A percentile compares a stretch with the other conserved stretches of the same genome.
phyloP scores from a whole-genome alignment of 2,888 invertebrate genomes.

The Drosophila tripunctata region DNA sequence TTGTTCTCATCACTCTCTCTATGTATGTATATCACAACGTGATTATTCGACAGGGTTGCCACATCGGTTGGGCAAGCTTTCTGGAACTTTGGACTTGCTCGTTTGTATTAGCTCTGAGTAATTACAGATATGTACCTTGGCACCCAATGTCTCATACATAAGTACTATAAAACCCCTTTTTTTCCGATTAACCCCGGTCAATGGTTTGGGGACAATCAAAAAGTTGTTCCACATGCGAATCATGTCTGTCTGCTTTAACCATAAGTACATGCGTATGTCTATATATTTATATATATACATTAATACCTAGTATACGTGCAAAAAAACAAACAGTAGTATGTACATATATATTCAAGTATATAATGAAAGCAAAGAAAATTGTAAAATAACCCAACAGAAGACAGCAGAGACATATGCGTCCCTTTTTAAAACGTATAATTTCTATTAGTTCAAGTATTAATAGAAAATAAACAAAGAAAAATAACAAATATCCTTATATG shows the following conservation, averaged over 20 bases:
- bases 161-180: slow-evolving; percentile 16
- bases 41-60: slow-evolving; percentile 47
- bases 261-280: background rate
- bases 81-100: slow-evolving; percentile 54
- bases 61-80: slow-evolving; percentile 20
- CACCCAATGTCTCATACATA: slow-evolving; percentile 13
- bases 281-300: slow-evolving; percentile 2
- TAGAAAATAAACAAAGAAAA: background rate
- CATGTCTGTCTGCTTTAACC: slow-evolving; percentile 4
- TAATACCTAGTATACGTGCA: background rate
- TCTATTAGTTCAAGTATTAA: background rate
- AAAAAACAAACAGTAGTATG: background rate
- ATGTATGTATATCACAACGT: too few species aligned
- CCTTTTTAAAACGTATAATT: background rate
- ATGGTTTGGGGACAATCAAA: slow-evolving; percentile 34
- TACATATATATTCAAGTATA: too few species aligned
- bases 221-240: slow-evolving; percentile 46
- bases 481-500: background rate
- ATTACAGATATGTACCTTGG: slow-evolving; percentile 21
- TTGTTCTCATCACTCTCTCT: slow-evolving; percentile 74
- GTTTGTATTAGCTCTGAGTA: slow-evolving; percentile 32
- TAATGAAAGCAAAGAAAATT: slow-evolving; percentile 1
- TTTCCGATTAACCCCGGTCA: slow-evolving; percentile 4
- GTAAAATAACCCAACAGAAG: too few species aligned
- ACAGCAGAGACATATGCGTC: background rate